Evolutionary conservation across 2,797 vertebrate genomes (phyloP).

Genomic region (Pseudocheirus occidentalis): DNA sequence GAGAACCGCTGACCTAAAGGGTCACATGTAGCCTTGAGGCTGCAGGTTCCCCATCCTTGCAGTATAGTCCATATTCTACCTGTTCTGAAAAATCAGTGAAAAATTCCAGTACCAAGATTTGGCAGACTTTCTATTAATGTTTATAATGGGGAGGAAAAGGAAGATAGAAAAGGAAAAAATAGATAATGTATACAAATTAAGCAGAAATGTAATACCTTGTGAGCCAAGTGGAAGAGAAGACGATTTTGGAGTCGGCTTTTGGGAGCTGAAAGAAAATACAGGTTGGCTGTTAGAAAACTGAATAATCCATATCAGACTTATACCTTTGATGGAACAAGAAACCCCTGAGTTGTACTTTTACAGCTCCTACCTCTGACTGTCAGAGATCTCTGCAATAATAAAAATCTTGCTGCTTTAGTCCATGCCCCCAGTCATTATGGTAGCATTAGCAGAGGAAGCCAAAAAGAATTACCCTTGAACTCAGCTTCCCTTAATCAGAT

Average conservation of each 20-base stretch:
- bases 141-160: slow-evolving; percentile 20
- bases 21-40: no score
- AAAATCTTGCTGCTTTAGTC: not conserved
- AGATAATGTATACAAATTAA: slow-evolving; percentile 55
- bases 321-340: not conserved
- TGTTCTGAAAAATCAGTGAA: not conserved
- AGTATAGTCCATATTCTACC: not conserved
- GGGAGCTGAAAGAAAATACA: slow-evolving; percentile 86
- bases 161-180: slow-evolving; percentile 18
- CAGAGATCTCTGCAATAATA: not conserved
- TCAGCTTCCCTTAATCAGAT: not conserved
- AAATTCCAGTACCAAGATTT: slow-evolving; percentile 27
- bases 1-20: no score
- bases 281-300: slow-evolving; percentile 45
- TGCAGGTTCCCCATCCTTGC: no score
- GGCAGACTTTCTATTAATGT: slow-evolving; percentile 12
- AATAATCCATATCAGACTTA: not conserved
- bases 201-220: slow-evolving; percentile 90
- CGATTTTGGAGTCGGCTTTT: slow-evolving; percentile 95
- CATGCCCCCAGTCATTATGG: not conserved
- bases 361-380: not conserved
- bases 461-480: not conserved
- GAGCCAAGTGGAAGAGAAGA: slow-evolving; percentile 96
- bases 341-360: not conserved
- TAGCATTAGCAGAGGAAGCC: not conserved